Evolutionary conservation across 2,797 vertebrate species (phyloP), one percentile per base, ranked within the genome.

Genomic region (Leptatherina wallacei): DNA sequence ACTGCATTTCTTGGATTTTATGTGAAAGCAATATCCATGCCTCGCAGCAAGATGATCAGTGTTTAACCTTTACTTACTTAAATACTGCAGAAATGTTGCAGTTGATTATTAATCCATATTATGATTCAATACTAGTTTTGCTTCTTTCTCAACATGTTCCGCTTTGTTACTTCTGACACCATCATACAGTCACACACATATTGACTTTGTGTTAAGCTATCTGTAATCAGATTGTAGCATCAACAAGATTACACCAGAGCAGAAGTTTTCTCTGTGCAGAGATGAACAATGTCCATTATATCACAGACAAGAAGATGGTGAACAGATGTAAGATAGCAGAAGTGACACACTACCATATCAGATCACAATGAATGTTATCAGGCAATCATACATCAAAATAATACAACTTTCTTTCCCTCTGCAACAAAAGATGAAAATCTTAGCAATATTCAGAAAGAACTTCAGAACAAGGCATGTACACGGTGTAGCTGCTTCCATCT

Each of bases 181-280:
- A 56, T 67, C 42, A 49, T 44, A 75, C 71, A 66, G 51, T 12
- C 62, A 66, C 65, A 77, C 68, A 80, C 61, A 65, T 47, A 67
- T 60, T 70, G 63, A 76, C 75, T 80, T 81, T 81, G 76, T 82
- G 80, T 75, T 69, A 74, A 72, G 76, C 73, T 60, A 69, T 61
- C 78, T 56, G 29, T 91, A 89, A 93, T 91, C 89, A 85, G 80
- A 92, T 92, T 86, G 77, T 32, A 63, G 62, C 83, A 88, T 89
- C 85, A 91, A 93, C 84, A 85, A 78, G 90, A 93, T 92, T 88
- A 91, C 29, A 89, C 83, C 65, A 71, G 79, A 85, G 83, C 86
- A 77, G 76, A 87, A 73, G 76, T 79, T 86, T 80, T 72, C 70
- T 65, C 71, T 49, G 72, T 36, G 66, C 73, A 67, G 67, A 82